These are phyloP conservation scores for Sebastes jordani DNA, from an alignment of 2,797 vertebrate species.

Conservation along the genomic window DNA sequence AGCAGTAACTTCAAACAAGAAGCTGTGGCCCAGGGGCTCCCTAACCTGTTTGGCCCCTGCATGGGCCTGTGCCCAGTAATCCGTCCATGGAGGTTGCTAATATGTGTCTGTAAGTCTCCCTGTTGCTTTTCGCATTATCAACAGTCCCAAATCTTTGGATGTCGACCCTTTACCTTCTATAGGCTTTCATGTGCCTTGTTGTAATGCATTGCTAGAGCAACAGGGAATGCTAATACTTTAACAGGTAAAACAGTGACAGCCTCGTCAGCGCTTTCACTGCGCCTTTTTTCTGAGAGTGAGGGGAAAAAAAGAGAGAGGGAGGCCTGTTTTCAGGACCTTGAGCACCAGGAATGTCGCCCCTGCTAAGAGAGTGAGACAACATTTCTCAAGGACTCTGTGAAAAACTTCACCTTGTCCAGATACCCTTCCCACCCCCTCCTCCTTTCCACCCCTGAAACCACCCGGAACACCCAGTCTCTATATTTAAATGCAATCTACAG, in stretches of 20 bases:
- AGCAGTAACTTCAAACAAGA: too few relatives aligned
- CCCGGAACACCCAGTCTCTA: conserved; percentile 37
- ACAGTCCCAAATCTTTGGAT: neutral
- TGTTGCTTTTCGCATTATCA: neutral
- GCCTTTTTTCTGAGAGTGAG: conserved; percentile 24
- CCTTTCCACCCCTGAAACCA: conserved; percentile 12
- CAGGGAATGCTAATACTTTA: conserved; percentile 29
- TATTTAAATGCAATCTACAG: conserved; percentile 42
- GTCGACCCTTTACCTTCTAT: neutral
- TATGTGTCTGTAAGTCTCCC: neutral
- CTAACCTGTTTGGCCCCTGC: too few relatives aligned
- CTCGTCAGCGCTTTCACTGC: conserved; percentile 58
- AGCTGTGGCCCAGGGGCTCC: too few relatives aligned
- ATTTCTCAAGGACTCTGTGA: conserved; percentile 65
- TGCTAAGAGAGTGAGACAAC: conserved; percentile 35
- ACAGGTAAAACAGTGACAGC: conserved; percentile 56
- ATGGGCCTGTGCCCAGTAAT: too few relatives aligned
- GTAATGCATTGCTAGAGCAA: conserved; percentile 10
- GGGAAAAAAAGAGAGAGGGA: neutral
- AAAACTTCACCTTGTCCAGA: conserved; percentile 59
- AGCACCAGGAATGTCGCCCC: conserved; percentile 52
- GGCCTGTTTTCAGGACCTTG: conserved; percentile 63
- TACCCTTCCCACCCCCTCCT: neutral
- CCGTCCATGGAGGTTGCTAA: neutral
- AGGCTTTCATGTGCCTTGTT: conserved; percentile 3